Conservation (phyloP, 64 coral and sea anemone genomes). For the Hydrozoanthus tunicans region DNA sequence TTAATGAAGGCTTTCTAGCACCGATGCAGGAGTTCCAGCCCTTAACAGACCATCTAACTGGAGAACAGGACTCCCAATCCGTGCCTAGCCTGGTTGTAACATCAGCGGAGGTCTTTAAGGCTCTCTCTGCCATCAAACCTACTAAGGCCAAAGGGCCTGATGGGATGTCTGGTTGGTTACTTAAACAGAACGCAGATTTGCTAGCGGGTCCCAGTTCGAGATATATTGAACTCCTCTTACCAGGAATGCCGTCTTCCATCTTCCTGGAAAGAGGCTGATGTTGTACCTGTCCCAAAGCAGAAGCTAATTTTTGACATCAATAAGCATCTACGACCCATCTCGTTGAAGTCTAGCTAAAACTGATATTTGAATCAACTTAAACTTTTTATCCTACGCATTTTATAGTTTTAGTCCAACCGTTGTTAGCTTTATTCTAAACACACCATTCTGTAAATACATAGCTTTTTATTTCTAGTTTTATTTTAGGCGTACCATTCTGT, state of each 20-base stretch:
- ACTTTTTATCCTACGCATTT: no score
- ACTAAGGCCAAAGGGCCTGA: conserved; percentile 37
- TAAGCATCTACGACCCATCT: conserved; percentile 43
- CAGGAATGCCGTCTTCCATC: conserved; percentile 42
- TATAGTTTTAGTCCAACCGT: no score
- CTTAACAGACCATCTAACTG: conserved; percentile 8
- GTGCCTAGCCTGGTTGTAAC: conserved; percentile 14
- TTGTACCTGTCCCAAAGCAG: conserved; percentile 59
- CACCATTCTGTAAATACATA: no score
- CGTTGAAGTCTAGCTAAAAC: neutral
- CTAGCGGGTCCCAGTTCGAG: conserved; percentile 18
- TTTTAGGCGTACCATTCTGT: no score
- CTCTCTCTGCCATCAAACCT: conserved; percentile 6
- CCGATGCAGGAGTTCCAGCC: conserved; percentile 30
- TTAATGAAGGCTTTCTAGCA: conserved; percentile 40
- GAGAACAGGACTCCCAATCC: conserved; percentile 12
- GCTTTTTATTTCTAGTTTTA: no score
- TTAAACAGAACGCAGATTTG: conserved; percentile 54
- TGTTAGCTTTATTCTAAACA: no score
- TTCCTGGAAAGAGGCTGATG: conserved; percentile 38
- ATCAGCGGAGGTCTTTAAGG: conserved; percentile 13
- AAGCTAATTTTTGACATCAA: conserved; percentile 47
- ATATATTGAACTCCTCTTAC: conserved; percentile 63
- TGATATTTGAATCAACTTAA: no score
- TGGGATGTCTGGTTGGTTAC: conserved; percentile 36